Evolutionary conservation across 2,888 invertebrate genomes (phyloP).

Genomic region (Cephus sareptanus): DNA sequence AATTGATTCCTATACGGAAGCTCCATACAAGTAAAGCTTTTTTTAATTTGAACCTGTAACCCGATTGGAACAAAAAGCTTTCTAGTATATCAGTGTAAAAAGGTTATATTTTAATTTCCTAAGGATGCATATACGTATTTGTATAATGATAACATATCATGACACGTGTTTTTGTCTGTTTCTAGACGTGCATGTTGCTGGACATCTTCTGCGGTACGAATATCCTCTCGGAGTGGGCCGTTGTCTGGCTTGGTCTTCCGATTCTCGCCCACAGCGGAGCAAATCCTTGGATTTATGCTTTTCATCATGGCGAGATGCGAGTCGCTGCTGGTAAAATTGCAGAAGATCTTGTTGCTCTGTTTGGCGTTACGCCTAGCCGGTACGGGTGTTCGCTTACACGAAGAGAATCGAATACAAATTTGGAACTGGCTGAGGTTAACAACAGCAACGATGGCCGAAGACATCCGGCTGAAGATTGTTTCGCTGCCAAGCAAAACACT

Average conservation of each 20-base stretch:
- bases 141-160: too few relatives aligned
- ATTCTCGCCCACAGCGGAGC: conserved; percentile 71
- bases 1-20: not conserved
- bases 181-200: conserved; percentile 69
- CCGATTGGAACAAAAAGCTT: not conserved
- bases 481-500: conserved; percentile 49
- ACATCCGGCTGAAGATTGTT: conserved; percentile 55
- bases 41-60: not conserved
- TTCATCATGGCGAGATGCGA: conserved; percentile 72
- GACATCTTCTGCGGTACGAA: conserved; percentile 68
- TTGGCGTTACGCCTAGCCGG: conserved; percentile 58
- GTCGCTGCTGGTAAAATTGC: conserved; percentile 70
- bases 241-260: conserved; percentile 71
- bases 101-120: not conserved
- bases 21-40: not conserved
- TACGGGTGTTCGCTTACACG: conserved; percentile 57
- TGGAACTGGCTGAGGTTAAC: conserved; percentile 56
- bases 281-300: conserved; percentile 76
- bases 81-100: not conserved
- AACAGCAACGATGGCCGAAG: conserved; percentile 47
- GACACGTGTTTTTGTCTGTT: conserved; percentile 22
- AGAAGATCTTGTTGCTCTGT: conserved; percentile 67
- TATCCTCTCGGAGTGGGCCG: conserved; percentile 68
- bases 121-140: not conserved
- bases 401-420: conserved; percentile 54